phyloP scores from a whole-genome alignment of 1,140 invertebrate genomes.

The Drosophila micromelanica region DNA sequence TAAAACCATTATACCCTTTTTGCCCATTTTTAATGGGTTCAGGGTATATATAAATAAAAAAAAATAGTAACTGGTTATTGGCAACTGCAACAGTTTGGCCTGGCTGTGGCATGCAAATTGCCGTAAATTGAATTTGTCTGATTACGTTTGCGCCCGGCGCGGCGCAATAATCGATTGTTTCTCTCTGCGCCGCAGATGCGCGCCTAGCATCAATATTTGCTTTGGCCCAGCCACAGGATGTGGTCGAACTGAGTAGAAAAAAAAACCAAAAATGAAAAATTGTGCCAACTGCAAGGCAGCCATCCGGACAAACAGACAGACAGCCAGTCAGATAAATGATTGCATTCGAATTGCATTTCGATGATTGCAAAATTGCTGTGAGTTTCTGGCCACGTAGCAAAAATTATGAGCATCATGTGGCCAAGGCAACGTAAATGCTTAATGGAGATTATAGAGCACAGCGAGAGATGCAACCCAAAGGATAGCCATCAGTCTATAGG shows the following conservation, averaged over 20 bases:
- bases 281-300: slow-evolving; percentile 48
- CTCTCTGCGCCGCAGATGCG: not conserved
- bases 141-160: slow-evolving; percentile 69
- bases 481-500: not conserved
- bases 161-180: slow-evolving; percentile 73
- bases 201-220: slow-evolving; percentile 67
- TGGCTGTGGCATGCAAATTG: slow-evolving; percentile 72
- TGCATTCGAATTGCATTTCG: slow-evolving; percentile 80
- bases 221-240: slow-evolving; percentile 48
- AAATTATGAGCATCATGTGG: slow-evolving; percentile 68
- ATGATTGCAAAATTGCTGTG: slow-evolving; percentile 76
- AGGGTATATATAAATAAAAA: too few relatives aligned
- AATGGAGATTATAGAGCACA: slow-evolving; percentile 68
- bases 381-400: slow-evolving; percentile 46
- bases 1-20: too few relatives aligned
- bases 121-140: slow-evolving; percentile 82
- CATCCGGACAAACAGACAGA: slow-evolving; percentile 13
- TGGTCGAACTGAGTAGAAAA: slow-evolving; percentile 12
- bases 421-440: slow-evolving; percentile 50
- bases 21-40: too few relatives aligned
- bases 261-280: slow-evolving; percentile 65
- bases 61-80: slow-evolving; percentile 14
- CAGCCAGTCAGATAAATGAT: slow-evolving; percentile 70
- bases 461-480: slow-evolving; percentile 7
- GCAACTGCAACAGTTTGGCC: slow-evolving; percentile 17